phyloP scores from a whole-genome alignment of 2,113 vertebrate species.

The Sciurus niger region DNA sequence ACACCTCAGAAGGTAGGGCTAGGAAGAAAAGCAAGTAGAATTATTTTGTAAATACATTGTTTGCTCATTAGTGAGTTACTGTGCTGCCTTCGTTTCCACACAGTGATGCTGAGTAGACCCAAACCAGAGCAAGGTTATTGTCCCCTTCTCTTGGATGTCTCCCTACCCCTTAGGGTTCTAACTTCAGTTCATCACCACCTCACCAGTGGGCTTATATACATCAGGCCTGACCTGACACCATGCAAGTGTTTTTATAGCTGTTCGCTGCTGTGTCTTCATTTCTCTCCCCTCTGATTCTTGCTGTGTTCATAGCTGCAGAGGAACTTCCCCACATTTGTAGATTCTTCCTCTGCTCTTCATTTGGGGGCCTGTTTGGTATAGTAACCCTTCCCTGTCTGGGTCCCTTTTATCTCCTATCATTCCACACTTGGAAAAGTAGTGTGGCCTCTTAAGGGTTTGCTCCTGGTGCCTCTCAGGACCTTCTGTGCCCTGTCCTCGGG shows the following conservation, averaged over 20 bases:
- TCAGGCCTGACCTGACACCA: neutral
- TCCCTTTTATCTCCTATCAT: neutral
- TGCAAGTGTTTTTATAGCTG: fast-evolving
- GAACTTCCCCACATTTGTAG: neutral
- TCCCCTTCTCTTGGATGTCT: neutral
- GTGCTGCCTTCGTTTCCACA: neutral
- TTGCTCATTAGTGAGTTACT: neutral
- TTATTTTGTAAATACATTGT: neutral
- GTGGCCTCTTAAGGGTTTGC: neutral
- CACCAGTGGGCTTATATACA: neutral
- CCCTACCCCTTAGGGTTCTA: fast-evolving
- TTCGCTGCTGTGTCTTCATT: neutral
- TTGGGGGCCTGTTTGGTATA: neutral
- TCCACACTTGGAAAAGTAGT: neutral
- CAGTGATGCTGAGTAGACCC: neutral
- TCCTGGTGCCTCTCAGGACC: neutral
- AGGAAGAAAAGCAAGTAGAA: neutral
- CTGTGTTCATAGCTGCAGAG: neutral
- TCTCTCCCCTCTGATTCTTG: neutral
- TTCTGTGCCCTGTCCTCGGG: neutral
- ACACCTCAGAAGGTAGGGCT: neutral
- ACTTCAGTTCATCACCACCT: neutral
- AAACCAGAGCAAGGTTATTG: neutral
- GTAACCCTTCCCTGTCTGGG: neutral
- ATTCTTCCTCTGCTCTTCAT: neutral